Percentiles rank a stretch among this genome's conserved stretches.
These are phyloP conservation scores for Sinocyclocheilus grahami DNA, from an alignment of 2,113 vertebrate species.

Conservation along the genomic window DNA sequence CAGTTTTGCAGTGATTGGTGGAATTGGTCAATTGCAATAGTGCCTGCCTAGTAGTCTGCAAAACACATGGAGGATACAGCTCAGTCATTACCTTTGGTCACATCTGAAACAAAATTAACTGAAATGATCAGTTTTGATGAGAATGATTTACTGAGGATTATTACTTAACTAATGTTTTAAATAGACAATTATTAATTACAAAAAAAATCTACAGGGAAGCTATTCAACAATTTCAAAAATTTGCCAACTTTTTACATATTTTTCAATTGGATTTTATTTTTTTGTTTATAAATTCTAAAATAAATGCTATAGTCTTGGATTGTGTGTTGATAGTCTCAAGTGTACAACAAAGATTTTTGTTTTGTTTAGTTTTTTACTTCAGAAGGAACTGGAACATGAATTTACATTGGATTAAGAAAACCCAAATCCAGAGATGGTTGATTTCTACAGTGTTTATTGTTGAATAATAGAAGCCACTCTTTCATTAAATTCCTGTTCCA, in stretches of 20 bases:
- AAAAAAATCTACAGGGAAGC: too few species aligned
- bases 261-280: too few species aligned
- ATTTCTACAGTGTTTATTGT: neutral
- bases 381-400: neutral
- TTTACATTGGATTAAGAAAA: neutral
- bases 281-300: too few species aligned
- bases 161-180: too few species aligned
- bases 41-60: neutral
- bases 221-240: too few species aligned
- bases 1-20: neutral
- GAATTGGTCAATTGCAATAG: neutral
- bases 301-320: neutral
- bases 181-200: too few species aligned
- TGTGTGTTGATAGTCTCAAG: neutral
- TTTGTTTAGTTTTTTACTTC: neutral
- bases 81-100: neutral
- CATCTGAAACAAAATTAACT: neutral
- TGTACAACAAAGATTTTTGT: neutral
- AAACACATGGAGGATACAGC: neutral
- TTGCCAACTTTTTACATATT: too few species aligned
- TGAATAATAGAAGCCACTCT: neutral
- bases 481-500: conserved; percentile 5
- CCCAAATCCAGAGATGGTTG: neutral
- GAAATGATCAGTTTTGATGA: neutral
- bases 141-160: too few species aligned